phyloP scores from a whole-genome alignment of 2,888 invertebrate genomes.

The Quadroppia sp. region DNA sequence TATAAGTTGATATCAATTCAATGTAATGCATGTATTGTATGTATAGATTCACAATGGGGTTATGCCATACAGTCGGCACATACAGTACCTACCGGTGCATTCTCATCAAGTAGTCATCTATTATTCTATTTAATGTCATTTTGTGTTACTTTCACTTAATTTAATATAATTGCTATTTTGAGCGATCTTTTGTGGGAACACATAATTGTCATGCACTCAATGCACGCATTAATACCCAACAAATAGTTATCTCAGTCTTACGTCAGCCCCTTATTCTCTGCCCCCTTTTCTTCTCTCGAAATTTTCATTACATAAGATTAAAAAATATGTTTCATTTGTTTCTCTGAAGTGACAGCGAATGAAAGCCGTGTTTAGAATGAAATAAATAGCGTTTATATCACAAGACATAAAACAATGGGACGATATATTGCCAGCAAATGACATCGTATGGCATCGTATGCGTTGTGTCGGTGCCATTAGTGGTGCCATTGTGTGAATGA shows the following conservation, averaged over 20 bases:
- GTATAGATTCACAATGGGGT: slow-evolving; percentile 29
- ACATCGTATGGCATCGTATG: not conserved
- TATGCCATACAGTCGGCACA: not conserved
- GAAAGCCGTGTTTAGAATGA: slow-evolving; percentile 3
- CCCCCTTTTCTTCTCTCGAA: not conserved
- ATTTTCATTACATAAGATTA: slow-evolving; percentile 16
- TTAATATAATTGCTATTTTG: slow-evolving; percentile 31
- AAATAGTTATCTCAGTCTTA: slow-evolving; percentile 11
- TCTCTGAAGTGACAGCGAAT: not conserved
- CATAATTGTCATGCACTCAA: slow-evolving; percentile 25
- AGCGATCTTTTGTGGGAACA: slow-evolving; percentile 24
- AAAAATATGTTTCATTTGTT: slow-evolving; percentile 16
- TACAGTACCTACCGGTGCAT: not conserved
- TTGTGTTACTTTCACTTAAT: slow-evolving; percentile 28
- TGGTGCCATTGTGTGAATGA: slow-evolving; percentile 25
- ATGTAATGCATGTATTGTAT: not conserved
- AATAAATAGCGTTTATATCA: slow-evolving; percentile 13
- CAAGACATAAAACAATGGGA: slow-evolving; percentile 3
- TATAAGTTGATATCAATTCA: not conserved
- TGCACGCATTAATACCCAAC: not conserved
- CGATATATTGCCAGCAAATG: slow-evolving; percentile 9
- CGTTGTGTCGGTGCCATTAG: not conserved
- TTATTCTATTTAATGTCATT: slow-evolving; percentile 26
- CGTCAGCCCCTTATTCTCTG: not conserved
- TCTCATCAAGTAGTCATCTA: slow-evolving; percentile 31